phyloP scores from a whole-genome alignment of 2,797 vertebrate species.

The Ctenopoma kingsleyae region DNA sequence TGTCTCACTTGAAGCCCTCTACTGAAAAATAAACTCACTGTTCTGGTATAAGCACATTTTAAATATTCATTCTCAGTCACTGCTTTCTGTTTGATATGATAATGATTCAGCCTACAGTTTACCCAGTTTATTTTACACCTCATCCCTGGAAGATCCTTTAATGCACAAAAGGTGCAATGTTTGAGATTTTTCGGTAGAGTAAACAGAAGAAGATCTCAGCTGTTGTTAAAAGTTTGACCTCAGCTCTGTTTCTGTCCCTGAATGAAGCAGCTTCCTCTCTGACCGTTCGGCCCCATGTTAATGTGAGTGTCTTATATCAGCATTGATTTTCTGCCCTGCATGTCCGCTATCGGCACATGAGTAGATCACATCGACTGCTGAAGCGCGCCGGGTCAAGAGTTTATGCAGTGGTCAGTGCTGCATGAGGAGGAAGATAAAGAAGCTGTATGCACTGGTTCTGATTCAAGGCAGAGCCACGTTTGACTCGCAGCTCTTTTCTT shows the following conservation, averaged over 20 bases:
- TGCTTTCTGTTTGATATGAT: slow-evolving; percentile 18
- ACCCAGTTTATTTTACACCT: not conserved
- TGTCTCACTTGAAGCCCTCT: slow-evolving; percentile 6
- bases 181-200: not conserved
- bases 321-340: slow-evolving; percentile 75
- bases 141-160: not conserved
- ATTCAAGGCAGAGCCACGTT: slow-evolving; percentile 5
- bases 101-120: slow-evolving; percentile 1
- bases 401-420: slow-evolving; percentile 69
- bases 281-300: slow-evolving; percentile 54
- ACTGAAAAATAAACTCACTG: not conserved
- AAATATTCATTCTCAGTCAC: not conserved
- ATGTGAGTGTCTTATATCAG: slow-evolving; percentile 73
- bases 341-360: slow-evolving; percentile 68
- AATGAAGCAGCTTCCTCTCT: not conserved
- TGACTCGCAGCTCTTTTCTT: slow-evolving; percentile 3
- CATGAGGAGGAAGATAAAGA: slow-evolving; percentile 60
- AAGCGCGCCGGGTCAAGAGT: slow-evolving; percentile 60
- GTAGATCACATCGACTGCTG: slow-evolving; percentile 79
- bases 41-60: slow-evolving; percentile 1
- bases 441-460: slow-evolving; percentile 26
- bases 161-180: not conserved
- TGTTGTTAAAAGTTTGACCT: not conserved
- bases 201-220: not conserved
- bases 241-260: not conserved